Evolutionary conservation across 2,797 vertebrate genomes (phyloP).

Genomic region (Aldrovandia affinis): DNA sequence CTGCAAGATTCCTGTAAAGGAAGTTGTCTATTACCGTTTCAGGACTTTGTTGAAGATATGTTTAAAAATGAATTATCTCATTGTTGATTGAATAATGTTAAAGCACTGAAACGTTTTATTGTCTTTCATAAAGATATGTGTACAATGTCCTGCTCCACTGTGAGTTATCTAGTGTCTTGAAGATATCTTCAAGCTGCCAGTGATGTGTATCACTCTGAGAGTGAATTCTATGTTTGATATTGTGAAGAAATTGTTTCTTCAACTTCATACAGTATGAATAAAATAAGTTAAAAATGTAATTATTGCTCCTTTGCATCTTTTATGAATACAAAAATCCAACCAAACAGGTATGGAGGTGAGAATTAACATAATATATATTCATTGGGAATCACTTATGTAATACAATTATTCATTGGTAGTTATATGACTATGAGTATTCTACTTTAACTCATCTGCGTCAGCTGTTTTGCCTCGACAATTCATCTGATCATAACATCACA

Average conservation of each 20-base stretch:
- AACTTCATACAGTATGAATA: conserved; percentile 19
- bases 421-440: background rate
- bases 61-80: too few relatives aligned
- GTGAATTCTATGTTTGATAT: background rate
- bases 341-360: background rate
- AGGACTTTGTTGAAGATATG: background rate
- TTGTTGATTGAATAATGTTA: too few relatives aligned
- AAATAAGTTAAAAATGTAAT: background rate
- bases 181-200: conserved; percentile 34
- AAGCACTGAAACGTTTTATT: background rate
- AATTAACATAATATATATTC: conserved; percentile 14
- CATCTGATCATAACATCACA: too few relatives aligned
- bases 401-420: background rate
- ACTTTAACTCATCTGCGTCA: background rate
- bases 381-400: too few relatives aligned
- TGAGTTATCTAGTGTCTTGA: conserved; percentile 37
- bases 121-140: conserved; percentile 40
- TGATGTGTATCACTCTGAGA: conserved; percentile 48
- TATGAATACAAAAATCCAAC: background rate
- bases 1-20: background rate
- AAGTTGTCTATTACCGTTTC: background rate
- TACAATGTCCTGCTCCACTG: conserved; percentile 12
- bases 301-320: background rate
- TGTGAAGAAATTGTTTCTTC: conserved; percentile 23
- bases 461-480: background rate